Percentiles rank a stretch among this genome's conserved stretches.
phyloP scores from a whole-genome alignment of 2,113 vertebrate species.

The Lophotis ruficrista region DNA sequence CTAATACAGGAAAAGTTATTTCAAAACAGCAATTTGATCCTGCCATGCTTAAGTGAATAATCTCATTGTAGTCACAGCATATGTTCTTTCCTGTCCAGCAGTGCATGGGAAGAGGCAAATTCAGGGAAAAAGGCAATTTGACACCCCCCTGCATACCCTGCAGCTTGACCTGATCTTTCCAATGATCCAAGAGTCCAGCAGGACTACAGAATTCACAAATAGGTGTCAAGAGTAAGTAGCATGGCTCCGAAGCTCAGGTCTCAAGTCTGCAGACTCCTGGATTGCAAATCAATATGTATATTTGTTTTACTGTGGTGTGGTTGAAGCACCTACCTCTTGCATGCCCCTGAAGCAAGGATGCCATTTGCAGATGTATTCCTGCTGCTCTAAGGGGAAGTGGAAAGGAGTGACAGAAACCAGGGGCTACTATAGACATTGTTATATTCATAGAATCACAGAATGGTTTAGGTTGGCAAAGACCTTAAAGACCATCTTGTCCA shows the following conservation, averaged over 20 bases:
- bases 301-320: neutral
- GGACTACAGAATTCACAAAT: neutral
- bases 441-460: neutral
- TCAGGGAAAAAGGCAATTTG: neutral
- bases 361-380: neutral
- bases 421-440: neutral
- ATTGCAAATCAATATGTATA: neutral
- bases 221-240: neutral
- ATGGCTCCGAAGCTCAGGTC: neutral
- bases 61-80: neutral
- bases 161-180: neutral
- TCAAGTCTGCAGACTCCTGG: neutral
- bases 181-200: neutral
- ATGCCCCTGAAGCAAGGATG: neutral
- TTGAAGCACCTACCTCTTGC: neutral
- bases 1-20: neutral
- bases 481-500: neutral
- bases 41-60: neutral
- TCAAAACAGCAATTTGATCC: conserved; percentile 22
- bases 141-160: rapidly evolving
- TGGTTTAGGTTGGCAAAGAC: neutral
- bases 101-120: neutral
- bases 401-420: neutral
- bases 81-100: neutral
- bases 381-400: neutral